Evolutionary conservation across 2,888 invertebrate species (phyloP), one percentile per base, ranked within the genome.

Genomic region (Exephanes ischioxanthus): DNA sequence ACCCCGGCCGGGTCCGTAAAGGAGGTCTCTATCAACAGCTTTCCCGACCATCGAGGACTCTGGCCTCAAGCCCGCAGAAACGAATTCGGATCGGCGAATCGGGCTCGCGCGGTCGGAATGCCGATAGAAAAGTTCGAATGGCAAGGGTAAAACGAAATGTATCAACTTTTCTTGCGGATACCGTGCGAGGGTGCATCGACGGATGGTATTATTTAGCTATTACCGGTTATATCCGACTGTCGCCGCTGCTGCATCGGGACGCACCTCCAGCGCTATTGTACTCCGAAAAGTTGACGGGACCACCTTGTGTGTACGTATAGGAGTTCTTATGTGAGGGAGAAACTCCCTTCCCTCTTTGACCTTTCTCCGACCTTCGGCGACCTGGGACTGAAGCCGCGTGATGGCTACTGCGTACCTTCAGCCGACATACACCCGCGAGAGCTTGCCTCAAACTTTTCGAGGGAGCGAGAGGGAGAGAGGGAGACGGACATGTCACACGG

Each of bases 311-410:
- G 66, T 76, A 51, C 16, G 45, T 75, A 75, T 48, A 55, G 66
- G 45, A 16, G 58, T 72, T 66, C 67, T 66, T 45, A 55, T 53
- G 55, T 16, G 66, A 48, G 66, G 33, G 16, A 26, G 53, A 33
- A 71, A 61, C 63, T 41, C 58, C 55, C 37, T 63, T 19, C n/a
- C 33, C 37, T 26, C 37, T 76, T 63, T 68, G 73, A 80, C 82
- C 81, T 85, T 83, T 53, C 14, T 11, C 45, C 70, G 72, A 85
- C 82, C 80, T 80, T 77, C 61, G 75, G n/a, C 82, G 77, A 82
- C 85, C 85, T 77, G 80, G 58, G 79, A n/a, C 14, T 53, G 80
- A 76, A 80, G 77, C 80, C 85, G 78, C 83, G 85, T 80, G 85
- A 80, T 77, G 80, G 63, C 77, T 37, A 58, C 77, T 37, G 26